Base-by-base conservation (phyloP, 1,140 invertebrate species). In the Drosophila arawakana region DNA sequence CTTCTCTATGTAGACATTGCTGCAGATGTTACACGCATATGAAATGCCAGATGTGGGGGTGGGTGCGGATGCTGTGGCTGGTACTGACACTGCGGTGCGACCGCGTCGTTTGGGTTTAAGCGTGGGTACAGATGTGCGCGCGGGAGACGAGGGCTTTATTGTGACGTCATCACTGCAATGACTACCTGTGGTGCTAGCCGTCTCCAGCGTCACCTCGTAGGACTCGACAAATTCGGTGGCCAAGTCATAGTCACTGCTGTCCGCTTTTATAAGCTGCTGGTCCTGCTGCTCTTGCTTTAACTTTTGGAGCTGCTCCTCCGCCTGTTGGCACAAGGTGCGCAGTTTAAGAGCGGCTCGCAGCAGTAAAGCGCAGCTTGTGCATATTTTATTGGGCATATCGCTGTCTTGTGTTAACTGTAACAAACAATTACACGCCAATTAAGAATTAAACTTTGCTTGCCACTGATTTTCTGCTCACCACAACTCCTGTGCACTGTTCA, bases 11-110 rank as follows among this genome's bases (percentile, higher is more conserved):
- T 86, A 91, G 2, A 65, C 65, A 67, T 92, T 92, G 11, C 73
- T 67, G 57, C 91, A 92, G 39, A 75, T 59, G 0, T 62, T 62
- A 30, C 91, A 92, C 15, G 72, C 37, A 58, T 85, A 82, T 4
- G 47, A 43, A 1, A 41, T 2, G 4, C 5, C 43, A 2, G 41
- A 8, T 21, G 50, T 34, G 6, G 6, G 62, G 47, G 39, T 13
- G 7, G 10, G 13, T 8, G 7, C 72, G 43, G 13, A 8, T 7
- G 13, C 9, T n/a, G n/a, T 18, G 9, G 21, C 15, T 44, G 39
- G 39, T 21, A 30, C 7, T 34, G 43, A n/a, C 15, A 30, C 7
- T 1, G 35, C 15, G 15, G 37, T 44, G 10, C 47, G 49, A 43
- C 25, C 54, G 39, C 61, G 57, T 6, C 55, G 34, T 2, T 43